phyloP scores from a whole-genome alignment of 2,888 invertebrate species.

The Autographa gamma region DNA sequence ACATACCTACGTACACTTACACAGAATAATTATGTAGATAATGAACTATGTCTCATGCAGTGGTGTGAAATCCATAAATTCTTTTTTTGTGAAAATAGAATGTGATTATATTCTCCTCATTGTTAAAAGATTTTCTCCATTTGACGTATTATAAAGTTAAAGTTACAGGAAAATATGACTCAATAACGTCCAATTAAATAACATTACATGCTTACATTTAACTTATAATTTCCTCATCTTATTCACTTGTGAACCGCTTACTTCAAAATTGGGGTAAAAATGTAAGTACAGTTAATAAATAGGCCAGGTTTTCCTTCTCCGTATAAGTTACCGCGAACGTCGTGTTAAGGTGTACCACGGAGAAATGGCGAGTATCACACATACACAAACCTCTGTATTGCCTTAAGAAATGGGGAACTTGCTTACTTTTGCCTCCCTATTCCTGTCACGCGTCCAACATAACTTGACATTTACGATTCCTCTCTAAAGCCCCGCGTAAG shows the following conservation, averaged over 20 bases:
- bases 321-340: slow-evolving; percentile 81
- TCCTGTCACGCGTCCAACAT: slow-evolving; percentile 75
- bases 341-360: slow-evolving; percentile 82
- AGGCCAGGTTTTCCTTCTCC: slow-evolving; percentile 65
- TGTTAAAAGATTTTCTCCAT: not conserved
- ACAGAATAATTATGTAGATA: too few relatives aligned
- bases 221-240: slow-evolving; percentile 42
- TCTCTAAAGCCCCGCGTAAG: slow-evolving; percentile 44
- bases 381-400: slow-evolving; percentile 77
- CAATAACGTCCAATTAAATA: slow-evolving; percentile 14
- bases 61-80: too few relatives aligned
- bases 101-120: not conserved
- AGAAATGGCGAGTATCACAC: slow-evolving; percentile 79
- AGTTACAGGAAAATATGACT: not conserved
- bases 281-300: slow-evolving; percentile 59
- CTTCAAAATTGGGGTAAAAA: slow-evolving; percentile 30
- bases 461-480: slow-evolving; percentile 63
- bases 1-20: too few relatives aligned
- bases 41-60: too few relatives aligned
- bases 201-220: slow-evolving; percentile 8
- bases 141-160: not conserved
- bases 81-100: not conserved
- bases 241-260: slow-evolving; percentile 45
- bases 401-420: slow-evolving; percentile 84
- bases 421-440: slow-evolving; percentile 79